Conservation (phyloP, 1,140 invertebrate species). For the Hermetia illucens region DNA sequence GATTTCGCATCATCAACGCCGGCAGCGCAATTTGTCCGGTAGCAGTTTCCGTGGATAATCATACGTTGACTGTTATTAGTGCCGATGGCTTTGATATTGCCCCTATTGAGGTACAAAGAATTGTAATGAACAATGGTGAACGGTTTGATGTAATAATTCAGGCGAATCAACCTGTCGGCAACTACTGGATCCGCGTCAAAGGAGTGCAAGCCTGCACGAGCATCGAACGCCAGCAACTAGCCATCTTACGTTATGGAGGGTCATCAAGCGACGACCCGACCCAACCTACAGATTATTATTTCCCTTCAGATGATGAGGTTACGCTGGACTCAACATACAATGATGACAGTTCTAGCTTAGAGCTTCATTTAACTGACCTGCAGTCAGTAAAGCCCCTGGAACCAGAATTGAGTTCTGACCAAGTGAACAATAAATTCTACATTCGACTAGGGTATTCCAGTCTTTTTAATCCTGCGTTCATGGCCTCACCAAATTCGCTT, state of each 20-base stretch:
- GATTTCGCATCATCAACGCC: conserved; percentile 74
- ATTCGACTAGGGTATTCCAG: conserved; percentile 55
- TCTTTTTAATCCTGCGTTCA: conserved; percentile 44
- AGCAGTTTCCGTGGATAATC: conserved; percentile 70
- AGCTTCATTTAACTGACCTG: too few relatives aligned
- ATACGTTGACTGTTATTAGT: conserved; percentile 60
- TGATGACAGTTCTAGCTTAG: too few relatives aligned
- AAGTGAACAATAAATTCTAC: conserved; percentile 62
- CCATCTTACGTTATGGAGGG: conserved; percentile 64
- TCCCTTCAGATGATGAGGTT: conserved; percentile 41
- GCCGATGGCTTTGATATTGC: conserved; percentile 68
- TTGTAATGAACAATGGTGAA: conserved; percentile 76
- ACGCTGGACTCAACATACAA: too few relatives aligned
- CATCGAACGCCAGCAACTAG: conserved; percentile 67
- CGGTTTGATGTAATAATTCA: conserved; percentile 72
- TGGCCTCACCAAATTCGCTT: too few relatives aligned
- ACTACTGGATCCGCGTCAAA: conserved; percentile 76
- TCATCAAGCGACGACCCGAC: conserved; percentile 42
- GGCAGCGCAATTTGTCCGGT: conserved; percentile 81
- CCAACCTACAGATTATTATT: conserved; percentile 40
- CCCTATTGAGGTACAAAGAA: conserved; percentile 55
- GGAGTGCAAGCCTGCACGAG: conserved; percentile 74
- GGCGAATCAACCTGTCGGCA: conserved; percentile 51
- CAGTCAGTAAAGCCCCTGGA: too few relatives aligned
- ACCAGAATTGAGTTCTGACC: conserved; percentile 38